Conservation (phyloP, 2,797 vertebrate genomes). For the Salarias fasciatus region DNA sequence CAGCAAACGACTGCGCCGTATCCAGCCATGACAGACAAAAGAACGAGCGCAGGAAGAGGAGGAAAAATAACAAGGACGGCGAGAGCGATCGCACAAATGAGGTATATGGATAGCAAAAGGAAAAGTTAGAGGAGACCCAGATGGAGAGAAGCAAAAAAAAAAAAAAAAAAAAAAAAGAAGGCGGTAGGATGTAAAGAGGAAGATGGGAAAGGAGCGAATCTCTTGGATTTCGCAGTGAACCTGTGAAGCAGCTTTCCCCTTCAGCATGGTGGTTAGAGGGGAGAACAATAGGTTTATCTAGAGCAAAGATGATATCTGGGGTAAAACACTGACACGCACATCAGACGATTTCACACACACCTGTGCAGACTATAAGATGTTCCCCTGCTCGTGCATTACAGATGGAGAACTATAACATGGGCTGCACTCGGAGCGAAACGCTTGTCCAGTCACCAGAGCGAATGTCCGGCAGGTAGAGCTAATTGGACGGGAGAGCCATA, state of each 20-base stretch:
- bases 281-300: constrained; percentile 68
- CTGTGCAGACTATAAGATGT: constrained; percentile 27
- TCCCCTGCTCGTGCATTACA: constrained; percentile 41
- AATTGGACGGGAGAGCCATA: constrained; percentile 20
- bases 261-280: constrained; percentile 60
- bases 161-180: constrained; percentile 63
- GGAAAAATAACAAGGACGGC: constrained; percentile 37
- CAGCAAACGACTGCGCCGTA: constrained; percentile 67
- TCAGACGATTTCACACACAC: constrained; percentile 6
- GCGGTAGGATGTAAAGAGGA: constrained; percentile 25
- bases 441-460: constrained; percentile 54
- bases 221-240: constrained; percentile 47
- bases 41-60: constrained; percentile 63
- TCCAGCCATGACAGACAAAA: constrained; percentile 68
- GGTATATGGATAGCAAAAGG: constrained; percentile 50
- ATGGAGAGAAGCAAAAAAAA: constrained; percentile 62
- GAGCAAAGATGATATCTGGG: constrained; percentile 58
- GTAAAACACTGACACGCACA: constrained; percentile 33
- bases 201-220: constrained; percentile 23
- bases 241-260: constrained; percentile 53
- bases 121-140: constrained; percentile 65
- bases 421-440: constrained; percentile 49
- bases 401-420: constrained; percentile 26
- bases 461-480: constrained; percentile 46
- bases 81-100: constrained; percentile 62